A percentile compares a stretch with the other conserved stretches of the same genome.
These are phyloP conservation scores for Eilema caniola DNA, from an alignment of 2,888 invertebrate species.

Conservation along the genomic window DNA sequence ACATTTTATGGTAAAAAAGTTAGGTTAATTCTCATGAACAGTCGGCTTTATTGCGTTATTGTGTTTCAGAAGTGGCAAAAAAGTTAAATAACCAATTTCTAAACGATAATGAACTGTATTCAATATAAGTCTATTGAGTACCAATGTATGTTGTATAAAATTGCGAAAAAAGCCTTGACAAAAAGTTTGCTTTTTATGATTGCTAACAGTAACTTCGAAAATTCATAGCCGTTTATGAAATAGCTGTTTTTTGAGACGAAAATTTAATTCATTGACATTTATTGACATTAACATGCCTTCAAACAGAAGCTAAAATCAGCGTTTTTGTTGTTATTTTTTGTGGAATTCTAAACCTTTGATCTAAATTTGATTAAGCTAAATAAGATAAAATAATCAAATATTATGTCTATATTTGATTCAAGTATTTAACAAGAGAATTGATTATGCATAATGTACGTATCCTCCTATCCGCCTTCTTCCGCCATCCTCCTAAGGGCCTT, in stretches of 20 bases:
- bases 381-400: too few relatives aligned
- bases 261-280: neutral
- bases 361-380: too few relatives aligned
- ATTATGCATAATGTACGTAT: too few relatives aligned
- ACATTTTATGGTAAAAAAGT: neutral
- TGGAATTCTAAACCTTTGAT: too few relatives aligned
- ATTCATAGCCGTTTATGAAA: neutral
- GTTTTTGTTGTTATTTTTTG: neutral
- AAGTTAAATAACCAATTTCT: too few relatives aligned
- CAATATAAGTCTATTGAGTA: neutral
- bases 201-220: neutral
- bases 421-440: too few relatives aligned
- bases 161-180: neutral
- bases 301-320: neutral
- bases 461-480: too few relatives aligned
- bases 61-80: neutral
- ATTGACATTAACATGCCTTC: neutral
- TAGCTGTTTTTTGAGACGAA: neutral
- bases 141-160: neutral
- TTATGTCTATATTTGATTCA: too few relatives aligned
- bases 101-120: neutral
- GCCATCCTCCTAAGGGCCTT: too few relatives aligned
- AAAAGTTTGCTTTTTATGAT: too few relatives aligned
- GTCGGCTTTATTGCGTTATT: neutral
- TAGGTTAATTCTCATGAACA: neutral